Base-by-base conservation (phyloP, 2,797 vertebrate species). In the Anguilla marmorata region DNA sequence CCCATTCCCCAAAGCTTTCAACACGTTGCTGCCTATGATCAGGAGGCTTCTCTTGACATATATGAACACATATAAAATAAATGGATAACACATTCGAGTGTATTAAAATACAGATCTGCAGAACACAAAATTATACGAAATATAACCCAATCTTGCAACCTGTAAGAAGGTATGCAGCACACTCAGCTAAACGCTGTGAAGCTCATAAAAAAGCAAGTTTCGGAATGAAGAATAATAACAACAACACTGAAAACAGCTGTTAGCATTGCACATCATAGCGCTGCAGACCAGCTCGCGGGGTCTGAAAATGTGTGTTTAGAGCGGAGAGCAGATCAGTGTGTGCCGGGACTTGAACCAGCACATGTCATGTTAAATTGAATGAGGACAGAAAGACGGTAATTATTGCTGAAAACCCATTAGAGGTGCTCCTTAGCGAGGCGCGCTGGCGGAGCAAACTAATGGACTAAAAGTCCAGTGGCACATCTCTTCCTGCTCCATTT, bases 341-440 rank as follows among this genome's bases (percentile, higher is more conserved):
- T 3, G 11, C 21, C 94, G 93, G 30, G 89, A 96, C 95, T 96
- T 95, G 92, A 94, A 95, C 94, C 95, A 96, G 92, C 94, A 93
- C 93, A 94, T 96, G 96, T 97, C 96, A 97, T 95, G 95, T 96
- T 95, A 95, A 96, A 97, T 95, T 96, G 95, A 93, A 96, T 87
- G 92, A 96, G 91, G 95, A 95, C 96, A 97, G 94, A 96, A 96
- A 97, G 97, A 97, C 90, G 93, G 94, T 94, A 96, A 95, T 96
- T 95, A 96, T 94, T 93, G 92, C 93, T 58, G 90, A 93, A 93
- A 93, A 94, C 94, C 96, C 94, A 96, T 96, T 96, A 96, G 94
- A 91, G 76, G 91, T 91, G 92, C 3, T 60, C 37, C 50, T 60
- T 33, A 92, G 93, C 93, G 91, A 93, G 90, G 93, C 92, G 86